Conservation (phyloP, 2,888 invertebrate species). For the Podabrus alpinus region DNA sequence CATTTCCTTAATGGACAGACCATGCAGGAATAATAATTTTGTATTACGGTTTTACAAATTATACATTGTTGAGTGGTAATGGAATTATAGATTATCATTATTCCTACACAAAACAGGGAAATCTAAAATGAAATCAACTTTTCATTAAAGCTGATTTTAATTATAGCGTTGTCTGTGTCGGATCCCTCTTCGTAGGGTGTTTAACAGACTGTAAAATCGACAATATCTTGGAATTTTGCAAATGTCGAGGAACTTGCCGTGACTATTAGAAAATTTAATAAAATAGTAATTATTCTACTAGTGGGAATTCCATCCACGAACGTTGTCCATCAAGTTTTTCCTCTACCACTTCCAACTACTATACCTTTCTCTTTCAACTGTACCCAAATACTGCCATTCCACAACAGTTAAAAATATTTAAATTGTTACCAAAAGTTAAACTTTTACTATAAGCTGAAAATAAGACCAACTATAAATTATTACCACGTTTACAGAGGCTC, state of each 20-base stretch:
- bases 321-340: background rate
- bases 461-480: too few species aligned
- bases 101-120: background rate
- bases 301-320: background rate
- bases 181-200: background rate
- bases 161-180: background rate
- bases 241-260: background rate
- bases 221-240: constrained; percentile 3
- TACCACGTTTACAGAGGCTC: too few species aligned
- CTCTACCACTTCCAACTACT: background rate
- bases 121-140: constrained; percentile 1
- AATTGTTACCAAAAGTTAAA: background rate
- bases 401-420: background rate
- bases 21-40: background rate
- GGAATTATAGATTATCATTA: background rate
- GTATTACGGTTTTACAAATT: background rate
- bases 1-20: background rate
- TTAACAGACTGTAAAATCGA: constrained; percentile 3
- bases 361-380: background rate
- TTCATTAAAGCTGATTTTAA: constrained; percentile 4
- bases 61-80: background rate
- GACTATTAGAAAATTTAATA: background rate
- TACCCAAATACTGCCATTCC: background rate
- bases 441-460: too few species aligned
- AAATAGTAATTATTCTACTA: background rate